Percentiles rank a stretch among this genome's conserved stretches.
These are phyloP conservation scores for Forbesichthys papilliferus DNA, from an alignment of 2,113 vertebrate species.

Conservation along the genomic window DNA sequence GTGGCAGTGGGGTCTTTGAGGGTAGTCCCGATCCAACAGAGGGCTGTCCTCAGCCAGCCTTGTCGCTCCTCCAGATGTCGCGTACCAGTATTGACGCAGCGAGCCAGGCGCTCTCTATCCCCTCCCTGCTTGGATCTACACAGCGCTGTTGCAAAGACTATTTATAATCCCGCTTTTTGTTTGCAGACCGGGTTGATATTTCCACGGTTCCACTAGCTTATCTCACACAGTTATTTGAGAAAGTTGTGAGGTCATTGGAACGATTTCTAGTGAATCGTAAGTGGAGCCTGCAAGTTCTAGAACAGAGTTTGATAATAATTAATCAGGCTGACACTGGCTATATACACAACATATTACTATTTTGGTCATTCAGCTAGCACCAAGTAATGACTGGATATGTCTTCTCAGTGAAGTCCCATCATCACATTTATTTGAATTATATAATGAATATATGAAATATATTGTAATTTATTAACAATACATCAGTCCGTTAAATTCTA, in stretches of 20 bases:
- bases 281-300: conserved; percentile 43
- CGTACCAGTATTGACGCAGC: conserved; percentile 5
- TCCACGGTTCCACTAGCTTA: conserved; percentile 51
- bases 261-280: conserved; percentile 24
- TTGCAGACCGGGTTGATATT: conserved; percentile 51
- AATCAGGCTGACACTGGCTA: conserved; percentile 14
- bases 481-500: too few species aligned
- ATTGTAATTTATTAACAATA: too few species aligned
- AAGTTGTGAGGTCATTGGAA: conserved; percentile 50
- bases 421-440: too few species aligned
- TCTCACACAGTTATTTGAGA: conserved; percentile 52
- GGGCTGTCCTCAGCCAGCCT: conserved; percentile 53
- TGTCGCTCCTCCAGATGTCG: conserved; percentile 35
- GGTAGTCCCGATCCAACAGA: conserved; percentile 50
- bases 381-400: too few species aligned
- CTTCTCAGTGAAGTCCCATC: too few species aligned
- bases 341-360: conserved; percentile 7
- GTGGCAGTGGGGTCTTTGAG: not conserved
- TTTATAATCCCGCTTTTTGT: conserved; percentile 64
- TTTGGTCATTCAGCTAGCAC: conserved; percentile 1
- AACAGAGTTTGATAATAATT: conserved; percentile 21
- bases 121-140: conserved; percentile 26
- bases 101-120: conserved; percentile 56
- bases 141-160: conserved; percentile 44
- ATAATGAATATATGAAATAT: too few species aligned